A percentile compares a stretch with the other conserved stretches of the same genome.
These are phyloP conservation scores for Nycteola revayana DNA, from an alignment of 2,888 invertebrate species.

Conservation along the genomic window DNA sequence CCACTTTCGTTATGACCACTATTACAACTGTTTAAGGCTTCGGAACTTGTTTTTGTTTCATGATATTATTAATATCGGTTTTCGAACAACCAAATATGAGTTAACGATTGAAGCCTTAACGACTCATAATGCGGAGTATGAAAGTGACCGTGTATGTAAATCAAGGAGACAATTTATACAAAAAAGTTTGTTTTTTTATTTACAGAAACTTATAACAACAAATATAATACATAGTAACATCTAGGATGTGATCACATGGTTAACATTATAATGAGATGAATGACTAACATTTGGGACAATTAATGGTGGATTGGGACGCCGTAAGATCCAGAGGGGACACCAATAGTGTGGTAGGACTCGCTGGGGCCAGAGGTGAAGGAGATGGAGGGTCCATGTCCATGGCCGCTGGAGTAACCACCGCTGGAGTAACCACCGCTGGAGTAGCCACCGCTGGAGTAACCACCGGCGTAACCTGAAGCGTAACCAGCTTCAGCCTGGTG, in stretches of 20 bases:
- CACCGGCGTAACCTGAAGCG: conserved; percentile 58
- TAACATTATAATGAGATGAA: conserved; percentile 69
- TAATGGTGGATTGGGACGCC: conserved; percentile 73
- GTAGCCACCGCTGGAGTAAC: conserved; percentile 45
- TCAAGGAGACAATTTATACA: conserved; percentile 41
- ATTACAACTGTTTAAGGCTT: conserved; percentile 27
- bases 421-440: conserved; percentile 39
- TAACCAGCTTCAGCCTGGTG: conserved; percentile 85
- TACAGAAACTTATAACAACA: conserved; percentile 79
- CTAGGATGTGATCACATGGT: conserved; percentile 76
- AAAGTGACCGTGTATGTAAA: conserved; percentile 9
- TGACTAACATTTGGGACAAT: conserved; percentile 60
- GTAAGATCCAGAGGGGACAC: conserved; percentile 72
- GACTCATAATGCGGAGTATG: conserved; percentile 10
- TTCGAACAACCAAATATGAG: conserved; percentile 38
- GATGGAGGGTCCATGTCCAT: conserved; percentile 54
- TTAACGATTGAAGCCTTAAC: conserved; percentile 34
- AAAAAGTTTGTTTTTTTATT: conserved; percentile 71
- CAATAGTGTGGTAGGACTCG: conserved; percentile 62
- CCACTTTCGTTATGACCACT: conserved; percentile 29
- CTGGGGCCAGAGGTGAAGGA: conserved; percentile 45
- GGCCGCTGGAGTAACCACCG: conserved; percentile 52
- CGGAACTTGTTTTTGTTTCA: conserved; percentile 35
- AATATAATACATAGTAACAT: conserved; percentile 68
- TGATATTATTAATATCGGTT: conserved; percentile 27